Evolutionary conservation across 2,888 invertebrate species (phyloP), one percentile per base, ranked within the genome.

Genomic region (Scaeva pyrastri): DNA sequence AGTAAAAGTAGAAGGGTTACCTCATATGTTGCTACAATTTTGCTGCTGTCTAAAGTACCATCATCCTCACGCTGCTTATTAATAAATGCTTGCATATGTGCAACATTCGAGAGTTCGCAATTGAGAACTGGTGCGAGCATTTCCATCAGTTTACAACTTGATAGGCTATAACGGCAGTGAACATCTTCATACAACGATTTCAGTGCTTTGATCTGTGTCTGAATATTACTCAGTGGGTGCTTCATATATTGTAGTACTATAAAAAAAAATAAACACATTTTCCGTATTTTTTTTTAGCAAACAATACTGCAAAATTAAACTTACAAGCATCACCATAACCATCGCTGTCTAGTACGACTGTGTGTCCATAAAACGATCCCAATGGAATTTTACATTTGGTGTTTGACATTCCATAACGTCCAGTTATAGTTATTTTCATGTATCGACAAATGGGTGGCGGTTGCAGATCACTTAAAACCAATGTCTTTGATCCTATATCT

Each of bases 341-440:
- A 88, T 95, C 94, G 84, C 95, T 95, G 19, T 95, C 95, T 12
- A 97, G 93, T 78, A 97, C 95, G 2, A 97, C 95, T 50, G 97
- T 95, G 91, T 98, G 98, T 0, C 98, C 98, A 91, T 97, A 98
- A 93, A 98, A 98, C 92, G 96, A 96, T n/a, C 98, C 98, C 45
- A 98, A 93, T 0, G 98, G 97, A 87, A 98, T 97, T 93, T 97
- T 96, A 90, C 97, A 97, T 89, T 97, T 95, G 74, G 97, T 96
- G 0, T 97, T 96, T 26, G 97, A 96, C 96, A 97, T 97, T 58
- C 98, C 98, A 90, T 97, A 97, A 12, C 97, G 95, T 11, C 98
- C 98, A 88, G 98, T 97, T 1, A 97, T 97, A 41, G 98, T 98
- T 84, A 98, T 96, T 95, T 98, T 98, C 90, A 98, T 94, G 91